Evolutionary conservation across 2,888 invertebrate species (phyloP).

Genomic region (Apamea sordens): DNA sequence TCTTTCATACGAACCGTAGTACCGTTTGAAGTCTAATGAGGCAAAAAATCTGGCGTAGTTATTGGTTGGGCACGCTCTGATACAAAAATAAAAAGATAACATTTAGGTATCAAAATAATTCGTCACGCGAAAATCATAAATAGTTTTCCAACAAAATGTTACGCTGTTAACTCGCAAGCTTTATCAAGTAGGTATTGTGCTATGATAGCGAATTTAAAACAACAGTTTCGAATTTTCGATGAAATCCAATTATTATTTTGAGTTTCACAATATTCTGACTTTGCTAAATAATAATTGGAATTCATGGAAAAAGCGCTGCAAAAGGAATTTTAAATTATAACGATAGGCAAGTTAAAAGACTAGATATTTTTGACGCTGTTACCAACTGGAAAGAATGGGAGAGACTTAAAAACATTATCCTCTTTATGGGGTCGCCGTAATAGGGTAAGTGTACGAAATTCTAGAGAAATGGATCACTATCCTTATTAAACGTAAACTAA

Average conservation of each 20-base stretch:
- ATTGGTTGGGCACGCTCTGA: neutral
- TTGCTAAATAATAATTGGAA: constrained; percentile 14
- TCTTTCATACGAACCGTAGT: neutral
- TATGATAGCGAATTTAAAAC: constrained; percentile 35
- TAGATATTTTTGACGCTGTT: neutral
- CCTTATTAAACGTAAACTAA: neutral
- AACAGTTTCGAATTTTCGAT: constrained; percentile 23
- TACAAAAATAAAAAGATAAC: neutral
- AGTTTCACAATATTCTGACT: constrained; percentile 5
- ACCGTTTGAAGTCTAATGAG: neutral
- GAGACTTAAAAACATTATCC: neutral
- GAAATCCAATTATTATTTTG: constrained; percentile 34
- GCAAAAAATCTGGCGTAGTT: neutral
- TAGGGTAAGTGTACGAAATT: neutral
- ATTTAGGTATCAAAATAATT: neutral
- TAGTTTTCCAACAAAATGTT: neutral
- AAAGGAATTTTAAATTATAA: neutral
- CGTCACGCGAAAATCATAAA: neutral
- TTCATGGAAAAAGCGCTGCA: neutral
- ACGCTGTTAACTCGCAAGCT: neutral
- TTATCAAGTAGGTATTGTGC: constrained; percentile 6
- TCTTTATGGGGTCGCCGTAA: no score
- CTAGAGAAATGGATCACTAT: neutral
- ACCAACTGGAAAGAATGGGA: neutral
- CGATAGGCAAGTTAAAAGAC: neutral